Evolutionary conservation across 2,888 invertebrate species (phyloP).

Genomic region (Ernsta delagoae): DNA sequence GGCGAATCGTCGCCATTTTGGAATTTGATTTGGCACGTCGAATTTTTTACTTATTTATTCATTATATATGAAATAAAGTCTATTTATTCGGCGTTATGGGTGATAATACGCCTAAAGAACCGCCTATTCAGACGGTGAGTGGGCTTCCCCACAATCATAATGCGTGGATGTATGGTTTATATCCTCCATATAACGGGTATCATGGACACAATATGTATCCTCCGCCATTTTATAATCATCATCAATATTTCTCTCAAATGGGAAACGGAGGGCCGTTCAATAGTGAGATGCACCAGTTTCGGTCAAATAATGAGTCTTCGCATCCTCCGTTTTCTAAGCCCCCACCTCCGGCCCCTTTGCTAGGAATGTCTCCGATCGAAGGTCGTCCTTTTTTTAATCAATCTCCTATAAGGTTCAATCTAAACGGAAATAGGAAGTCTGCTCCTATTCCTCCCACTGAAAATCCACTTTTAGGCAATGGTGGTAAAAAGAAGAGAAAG

Average conservation of each 20-base stretch:
- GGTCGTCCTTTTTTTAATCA: conserved; percentile 76
- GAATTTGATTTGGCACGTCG: conserved; percentile 37
- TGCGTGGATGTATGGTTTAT: conserved; percentile 76
- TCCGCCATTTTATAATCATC: conserved; percentile 80
- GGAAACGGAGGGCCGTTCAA: conserved; percentile 58
- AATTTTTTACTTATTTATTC: conserved; percentile 27
- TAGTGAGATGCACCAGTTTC: conserved; percentile 63
- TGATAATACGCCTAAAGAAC: conserved; percentile 73
- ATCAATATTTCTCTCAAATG: conserved; percentile 75
- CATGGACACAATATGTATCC: conserved; percentile 74
- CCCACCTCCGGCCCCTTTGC: conserved; percentile 64
- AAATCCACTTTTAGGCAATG: conserved; percentile 75
- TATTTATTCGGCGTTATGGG: conserved; percentile 53
- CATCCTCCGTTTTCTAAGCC: conserved; percentile 66
- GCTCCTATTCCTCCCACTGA: conserved; percentile 69
- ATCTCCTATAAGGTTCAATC: conserved; percentile 77
- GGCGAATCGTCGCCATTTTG: conserved; percentile 58
- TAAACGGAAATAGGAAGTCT: conserved; percentile 71
- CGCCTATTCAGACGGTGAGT: conserved; percentile 76
- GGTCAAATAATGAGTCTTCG: conserved; percentile 60
- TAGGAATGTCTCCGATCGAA: conserved; percentile 77
- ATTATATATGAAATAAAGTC: conserved; percentile 18
- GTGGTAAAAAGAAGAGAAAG: conserved; percentile 91
- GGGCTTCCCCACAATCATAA: conserved; percentile 72
- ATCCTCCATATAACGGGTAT: conserved; percentile 71